Evolutionary conservation across 2,113 vertebrate species (phyloP).

Genomic region (Pleuronectes platessa): DNA sequence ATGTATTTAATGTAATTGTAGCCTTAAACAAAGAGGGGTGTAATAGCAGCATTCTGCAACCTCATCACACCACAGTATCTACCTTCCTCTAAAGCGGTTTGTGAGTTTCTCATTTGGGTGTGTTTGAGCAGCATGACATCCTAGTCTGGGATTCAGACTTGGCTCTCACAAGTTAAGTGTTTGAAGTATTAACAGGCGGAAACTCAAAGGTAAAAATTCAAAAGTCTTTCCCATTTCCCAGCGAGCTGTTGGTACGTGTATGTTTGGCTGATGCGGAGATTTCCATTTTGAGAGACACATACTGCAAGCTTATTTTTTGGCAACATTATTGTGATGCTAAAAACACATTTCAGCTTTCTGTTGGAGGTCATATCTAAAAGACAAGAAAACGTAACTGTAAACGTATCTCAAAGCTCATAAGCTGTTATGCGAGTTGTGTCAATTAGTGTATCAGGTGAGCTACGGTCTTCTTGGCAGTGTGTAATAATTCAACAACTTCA

Average conservation of each 20-base stretch:
- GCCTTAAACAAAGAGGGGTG: neutral
- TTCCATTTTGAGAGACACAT: conserved; percentile 5
- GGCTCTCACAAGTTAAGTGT: conserved; percentile 14
- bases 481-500: neutral
- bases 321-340: conserved; percentile 31
- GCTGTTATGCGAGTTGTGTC: neutral
- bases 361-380: neutral
- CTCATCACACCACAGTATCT: neutral
- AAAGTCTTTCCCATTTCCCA: conserved; percentile 9
- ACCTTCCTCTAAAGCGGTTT: neutral
- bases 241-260: conserved; percentile 23
- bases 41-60: neutral
- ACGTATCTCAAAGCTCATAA: neutral
- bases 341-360: conserved; percentile 7
- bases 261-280: neutral
- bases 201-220: conserved; percentile 24
- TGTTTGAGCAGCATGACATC: conserved; percentile 19
- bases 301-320: neutral
- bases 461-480: neutral
- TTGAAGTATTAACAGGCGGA: conserved; percentile 34
- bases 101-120: conserved; percentile 3
- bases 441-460: neutral
- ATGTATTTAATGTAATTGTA: neutral
- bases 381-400: neutral
- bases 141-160: neutral